A percentile compares a stretch with the other conserved stretches of the same genome.
Evolutionary conservation across 2,113 vertebrate genomes (phyloP).

Genomic region (Anolis carolinensis): DNA sequence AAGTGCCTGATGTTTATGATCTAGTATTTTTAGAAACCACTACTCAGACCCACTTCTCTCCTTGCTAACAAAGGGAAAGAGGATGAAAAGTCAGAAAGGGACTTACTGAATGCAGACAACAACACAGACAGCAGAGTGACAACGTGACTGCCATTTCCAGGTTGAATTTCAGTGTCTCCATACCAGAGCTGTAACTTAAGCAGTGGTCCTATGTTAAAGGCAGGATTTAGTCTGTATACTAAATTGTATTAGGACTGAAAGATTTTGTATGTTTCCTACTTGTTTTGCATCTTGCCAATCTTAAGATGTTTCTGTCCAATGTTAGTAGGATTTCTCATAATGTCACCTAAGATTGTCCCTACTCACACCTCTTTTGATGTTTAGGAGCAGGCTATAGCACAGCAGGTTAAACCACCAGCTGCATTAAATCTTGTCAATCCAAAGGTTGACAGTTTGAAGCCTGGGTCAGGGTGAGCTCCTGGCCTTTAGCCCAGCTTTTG

Average conservation of each 20-base stretch:
- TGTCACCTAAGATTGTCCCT: too few relatives aligned
- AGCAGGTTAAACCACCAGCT: too few relatives aligned
- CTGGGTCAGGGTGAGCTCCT: too few relatives aligned
- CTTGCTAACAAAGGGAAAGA: slow-evolving; percentile 30
- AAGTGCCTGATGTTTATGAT: slow-evolving; percentile 39
- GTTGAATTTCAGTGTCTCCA: not conserved
- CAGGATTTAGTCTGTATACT: not conserved
- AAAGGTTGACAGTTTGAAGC: too few relatives aligned
- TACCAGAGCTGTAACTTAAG: not conserved
- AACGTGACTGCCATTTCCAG: not conserved
- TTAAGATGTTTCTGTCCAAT: too few relatives aligned
- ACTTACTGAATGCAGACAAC: not conserved
- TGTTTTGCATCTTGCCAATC: not conserved
- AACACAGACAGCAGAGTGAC: slow-evolving; percentile 22
- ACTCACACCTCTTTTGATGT: too few relatives aligned
- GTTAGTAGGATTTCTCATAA: too few relatives aligned
- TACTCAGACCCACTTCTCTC: not conserved
- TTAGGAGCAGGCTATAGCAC: too few relatives aligned
- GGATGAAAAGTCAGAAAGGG: not conserved
- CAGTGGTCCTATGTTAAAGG: not conserved
- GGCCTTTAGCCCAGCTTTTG: too few relatives aligned
- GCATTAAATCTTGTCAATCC: too few relatives aligned
- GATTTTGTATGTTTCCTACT: too few relatives aligned
- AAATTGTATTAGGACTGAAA: too few relatives aligned
- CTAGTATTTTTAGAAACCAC: slow-evolving; percentile 33